A percentile compares a stretch with the other conserved stretches of the same genome.
Conservation (phyloP, 2,797 vertebrate genomes). For the Otolemur crassicaudatus region DNA sequence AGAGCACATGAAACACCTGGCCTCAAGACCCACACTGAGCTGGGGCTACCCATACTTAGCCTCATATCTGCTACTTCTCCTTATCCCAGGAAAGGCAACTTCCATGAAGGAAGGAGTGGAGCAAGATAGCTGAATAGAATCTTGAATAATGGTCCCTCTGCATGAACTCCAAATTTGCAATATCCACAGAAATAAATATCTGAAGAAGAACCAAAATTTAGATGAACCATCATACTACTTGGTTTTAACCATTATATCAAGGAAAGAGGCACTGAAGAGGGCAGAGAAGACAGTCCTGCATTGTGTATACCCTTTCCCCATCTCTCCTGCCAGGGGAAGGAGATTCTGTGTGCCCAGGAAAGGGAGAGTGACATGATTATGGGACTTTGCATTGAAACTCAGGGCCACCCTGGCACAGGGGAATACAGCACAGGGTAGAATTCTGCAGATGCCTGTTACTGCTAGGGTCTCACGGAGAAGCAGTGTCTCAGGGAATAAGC, state of each 20-base stretch:
- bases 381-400: not conserved
- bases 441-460: not conserved
- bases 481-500: no score
- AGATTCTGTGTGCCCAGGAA: not conserved
- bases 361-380: not conserved
- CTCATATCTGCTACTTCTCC: not conserved
- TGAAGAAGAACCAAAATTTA: not conserved
- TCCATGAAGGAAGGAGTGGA: not conserved
- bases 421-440: not conserved
- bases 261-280: not conserved
- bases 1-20: not conserved
- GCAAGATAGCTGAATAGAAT: not conserved
- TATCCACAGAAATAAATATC: not conserved
- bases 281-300: not conserved
- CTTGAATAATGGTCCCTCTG: not conserved
- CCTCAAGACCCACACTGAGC: not conserved
- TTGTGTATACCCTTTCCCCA: not conserved
- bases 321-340: not conserved
- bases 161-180: not conserved
- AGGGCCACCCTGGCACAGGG: not conserved
- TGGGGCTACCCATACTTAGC: not conserved
- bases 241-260: not conserved
- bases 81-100: not conserved
- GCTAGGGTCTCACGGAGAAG: no score
- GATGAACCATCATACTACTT: not conserved